phyloP scores from a whole-genome alignment of 2,113 vertebrate genomes.

The Callaeas wilsoni region DNA sequence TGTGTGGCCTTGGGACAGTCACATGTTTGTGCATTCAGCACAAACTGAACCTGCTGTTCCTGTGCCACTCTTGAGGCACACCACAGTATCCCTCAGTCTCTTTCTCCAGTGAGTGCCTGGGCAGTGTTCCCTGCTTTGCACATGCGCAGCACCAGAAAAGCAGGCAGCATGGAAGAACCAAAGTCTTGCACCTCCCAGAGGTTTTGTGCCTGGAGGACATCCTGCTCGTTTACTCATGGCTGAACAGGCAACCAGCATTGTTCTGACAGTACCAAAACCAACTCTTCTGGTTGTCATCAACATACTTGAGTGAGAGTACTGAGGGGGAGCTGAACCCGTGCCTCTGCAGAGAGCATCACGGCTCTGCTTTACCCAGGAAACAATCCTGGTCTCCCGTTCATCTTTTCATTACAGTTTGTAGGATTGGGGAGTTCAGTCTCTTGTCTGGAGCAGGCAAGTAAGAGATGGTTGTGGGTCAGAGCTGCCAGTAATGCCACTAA shows the following conservation, averaged over 20 bases:
- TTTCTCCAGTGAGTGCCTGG: neutral
- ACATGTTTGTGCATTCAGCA: neutral
- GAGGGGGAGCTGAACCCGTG: neutral
- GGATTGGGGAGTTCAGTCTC: neutral
- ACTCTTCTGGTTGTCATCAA: neutral
- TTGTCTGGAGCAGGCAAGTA: neutral
- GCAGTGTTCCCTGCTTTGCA: neutral
- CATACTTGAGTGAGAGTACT: neutral
- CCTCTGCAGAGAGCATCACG: neutral
- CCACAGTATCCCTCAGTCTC: neutral
- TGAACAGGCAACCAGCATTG: neutral
- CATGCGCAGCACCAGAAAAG: neutral
- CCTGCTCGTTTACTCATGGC: neutral
- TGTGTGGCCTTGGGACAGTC: neutral
- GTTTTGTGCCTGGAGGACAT: neutral
- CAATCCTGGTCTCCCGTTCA: neutral
- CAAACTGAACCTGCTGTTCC: neutral
- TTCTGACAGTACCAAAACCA: neutral
- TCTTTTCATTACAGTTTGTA: neutral
- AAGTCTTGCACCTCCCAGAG: neutral
- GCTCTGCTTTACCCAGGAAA: neutral
- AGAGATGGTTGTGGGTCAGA: conserved; percentile 17
- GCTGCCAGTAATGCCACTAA: conserved; percentile 11
- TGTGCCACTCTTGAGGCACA: neutral
- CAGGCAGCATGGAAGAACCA: neutral